Evolutionary conservation across 2,113 vertebrate species (phyloP).

Genomic region (Phoxinus phoxinus): DNA sequence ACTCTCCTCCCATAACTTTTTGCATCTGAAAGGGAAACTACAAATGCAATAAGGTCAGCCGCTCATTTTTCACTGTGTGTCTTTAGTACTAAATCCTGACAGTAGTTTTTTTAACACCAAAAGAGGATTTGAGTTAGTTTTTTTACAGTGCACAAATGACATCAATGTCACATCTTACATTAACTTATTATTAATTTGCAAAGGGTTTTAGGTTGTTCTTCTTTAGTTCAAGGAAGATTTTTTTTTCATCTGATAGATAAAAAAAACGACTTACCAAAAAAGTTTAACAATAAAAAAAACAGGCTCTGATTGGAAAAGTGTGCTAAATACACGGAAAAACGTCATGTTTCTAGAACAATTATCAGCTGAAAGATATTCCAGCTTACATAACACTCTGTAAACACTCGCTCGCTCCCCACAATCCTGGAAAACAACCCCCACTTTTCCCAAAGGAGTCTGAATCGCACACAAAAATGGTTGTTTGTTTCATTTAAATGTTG

Average conservation of each 20-base stretch:
- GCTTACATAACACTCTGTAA: not conserved
- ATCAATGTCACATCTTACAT: not conserved
- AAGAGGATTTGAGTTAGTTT: too few relatives aligned
- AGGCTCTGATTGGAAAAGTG: not conserved
- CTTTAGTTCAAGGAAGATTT: not conserved
- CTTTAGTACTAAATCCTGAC: too few relatives aligned
- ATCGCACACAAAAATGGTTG: not conserved
- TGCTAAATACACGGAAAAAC: not conserved
- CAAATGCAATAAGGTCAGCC: too few relatives aligned
- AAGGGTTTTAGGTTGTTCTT: not conserved
- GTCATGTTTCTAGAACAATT: not conserved
- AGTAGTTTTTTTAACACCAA: too few relatives aligned
- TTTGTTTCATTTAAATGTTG: not conserved
- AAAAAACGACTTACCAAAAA: not conserved
- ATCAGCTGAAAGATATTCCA: not conserved
- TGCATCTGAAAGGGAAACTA: too few relatives aligned
- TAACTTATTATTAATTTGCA: not conserved
- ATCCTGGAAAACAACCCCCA: conserved; percentile 7
- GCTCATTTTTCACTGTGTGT: too few relatives aligned
- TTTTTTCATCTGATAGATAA: not conserved
- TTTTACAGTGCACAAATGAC: not conserved
- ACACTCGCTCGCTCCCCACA: not conserved
- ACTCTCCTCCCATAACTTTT: too few relatives aligned
- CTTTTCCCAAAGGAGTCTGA: not conserved
- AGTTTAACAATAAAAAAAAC: not conserved